phyloP scores from a whole-genome alignment of 1,140 invertebrate species.

The Penaeus japonicus region DNA sequence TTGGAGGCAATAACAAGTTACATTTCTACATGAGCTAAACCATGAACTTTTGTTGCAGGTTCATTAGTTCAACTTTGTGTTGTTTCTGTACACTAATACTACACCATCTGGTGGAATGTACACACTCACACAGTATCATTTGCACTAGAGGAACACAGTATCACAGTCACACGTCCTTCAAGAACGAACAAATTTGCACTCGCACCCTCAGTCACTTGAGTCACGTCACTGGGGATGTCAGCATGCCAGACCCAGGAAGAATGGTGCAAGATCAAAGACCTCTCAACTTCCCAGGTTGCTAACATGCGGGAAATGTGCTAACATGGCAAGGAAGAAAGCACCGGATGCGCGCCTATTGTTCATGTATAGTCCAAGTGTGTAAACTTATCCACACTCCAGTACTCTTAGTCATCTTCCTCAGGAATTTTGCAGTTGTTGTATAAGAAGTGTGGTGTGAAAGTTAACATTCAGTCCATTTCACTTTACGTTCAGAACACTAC shows the following conservation, averaged over 20 bases:
- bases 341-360: constrained; percentile 34
- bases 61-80: constrained; percentile 46
- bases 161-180: constrained; percentile 57
- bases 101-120: constrained; percentile 52
- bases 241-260: constrained; percentile 24
- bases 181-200: constrained; percentile 52
- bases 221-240: constrained; percentile 41
- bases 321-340: constrained; percentile 54
- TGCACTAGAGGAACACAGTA: constrained; percentile 56
- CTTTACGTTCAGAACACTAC: not conserved
- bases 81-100: constrained; percentile 56
- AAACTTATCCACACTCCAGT: constrained; percentile 19
- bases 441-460: not conserved
- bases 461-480: not conserved
- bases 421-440: not conserved
- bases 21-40: constrained; percentile 45
- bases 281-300: constrained; percentile 1
- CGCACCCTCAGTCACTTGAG: constrained; percentile 50
- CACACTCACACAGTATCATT: constrained; percentile 47
- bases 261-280: constrained; percentile 3
- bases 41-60: constrained; percentile 46
- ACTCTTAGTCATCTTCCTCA: constrained; percentile 7
- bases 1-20: constrained; percentile 49
- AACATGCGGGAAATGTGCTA: constrained; percentile 38
- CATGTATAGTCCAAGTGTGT: constrained; percentile 40